Conservation (phyloP, 2,888 invertebrate genomes). For the Drosophila cyrtoloma region DNA sequence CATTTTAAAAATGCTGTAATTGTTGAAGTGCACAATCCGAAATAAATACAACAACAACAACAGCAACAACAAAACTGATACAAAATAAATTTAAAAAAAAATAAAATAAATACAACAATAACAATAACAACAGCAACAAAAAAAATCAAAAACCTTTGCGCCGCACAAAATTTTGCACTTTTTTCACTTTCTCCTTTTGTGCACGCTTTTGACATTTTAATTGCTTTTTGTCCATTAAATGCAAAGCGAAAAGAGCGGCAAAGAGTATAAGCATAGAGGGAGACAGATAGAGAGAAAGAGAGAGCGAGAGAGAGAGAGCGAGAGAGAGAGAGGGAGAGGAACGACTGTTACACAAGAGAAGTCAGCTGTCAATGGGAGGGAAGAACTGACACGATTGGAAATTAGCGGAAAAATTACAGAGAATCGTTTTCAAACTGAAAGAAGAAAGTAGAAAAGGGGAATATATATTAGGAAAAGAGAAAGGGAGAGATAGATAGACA, state of each 20-base stretch:
- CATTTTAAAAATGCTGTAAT: constrained; percentile 51
- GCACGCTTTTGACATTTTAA: constrained; percentile 81
- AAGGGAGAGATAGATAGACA: not conserved
- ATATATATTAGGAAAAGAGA: not conserved
- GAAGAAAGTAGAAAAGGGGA: not conserved
- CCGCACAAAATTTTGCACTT: constrained; percentile 71
- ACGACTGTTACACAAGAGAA: not conserved
- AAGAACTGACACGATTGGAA: not conserved
- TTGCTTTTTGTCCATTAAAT: constrained; percentile 75
- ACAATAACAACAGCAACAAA: constrained; percentile 3
- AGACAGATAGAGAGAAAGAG: not conserved
- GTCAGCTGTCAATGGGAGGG: not conserved
- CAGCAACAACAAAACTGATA: constrained; percentile 20
- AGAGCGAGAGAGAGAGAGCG: not conserved
- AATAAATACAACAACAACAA: constrained; percentile 25
- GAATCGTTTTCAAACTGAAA: not conserved
- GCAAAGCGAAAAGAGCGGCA: constrained; percentile 48
- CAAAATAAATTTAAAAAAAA: not conserved
- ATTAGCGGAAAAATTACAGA: not conserved
- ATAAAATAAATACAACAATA: constrained; percentile 21
- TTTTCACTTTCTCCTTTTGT: constrained; percentile 79
- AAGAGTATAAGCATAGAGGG: not conserved
- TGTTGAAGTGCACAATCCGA: constrained; percentile 53
- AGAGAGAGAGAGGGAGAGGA: not conserved
- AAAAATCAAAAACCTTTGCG: constrained; percentile 35